phyloP scores from a whole-genome alignment of 2,888 invertebrate genomes.

The Aleiodes alternator region DNA sequence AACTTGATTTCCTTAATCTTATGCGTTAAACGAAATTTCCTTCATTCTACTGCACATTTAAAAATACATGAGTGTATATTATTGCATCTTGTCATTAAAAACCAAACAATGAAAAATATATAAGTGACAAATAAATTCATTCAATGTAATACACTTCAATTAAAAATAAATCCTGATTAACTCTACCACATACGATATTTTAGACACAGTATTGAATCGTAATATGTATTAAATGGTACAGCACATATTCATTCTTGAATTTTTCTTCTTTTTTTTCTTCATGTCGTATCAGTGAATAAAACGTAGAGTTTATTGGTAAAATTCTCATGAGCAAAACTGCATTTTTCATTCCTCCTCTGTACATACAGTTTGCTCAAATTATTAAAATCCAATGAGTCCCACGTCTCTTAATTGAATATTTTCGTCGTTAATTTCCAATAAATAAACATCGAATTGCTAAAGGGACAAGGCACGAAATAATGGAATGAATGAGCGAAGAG shows the following conservation, averaged over 20 bases:
- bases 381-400: too few species aligned
- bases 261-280: too few species aligned
- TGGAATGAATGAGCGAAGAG: constrained; percentile 56
- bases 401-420: not conserved
- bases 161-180: not conserved
- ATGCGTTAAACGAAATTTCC: not conserved
- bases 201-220: constrained; percentile 19
- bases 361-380: too few species aligned
- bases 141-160: constrained; percentile 6
- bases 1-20: not conserved
- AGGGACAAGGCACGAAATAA: constrained; percentile 56
- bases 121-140: constrained; percentile 11
- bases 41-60: not conserved
- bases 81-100: not conserved
- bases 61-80: constrained; percentile 12
- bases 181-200: constrained; percentile 26
- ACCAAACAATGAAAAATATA: constrained; percentile 7
- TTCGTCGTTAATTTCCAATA: not conserved
- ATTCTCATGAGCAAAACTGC: too few species aligned
- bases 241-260: not conserved
- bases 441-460: constrained; percentile 53
- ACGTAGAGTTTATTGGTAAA: too few species aligned
- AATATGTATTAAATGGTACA: constrained; percentile 15
- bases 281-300: too few species aligned
- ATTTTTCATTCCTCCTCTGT: too few species aligned